Percentiles rank a stretch among this genome's conserved stretches.
These are phyloP conservation scores for Bombus waltoni DNA, from an alignment of 1,140 invertebrate genomes.

Conservation along the genomic window DNA sequence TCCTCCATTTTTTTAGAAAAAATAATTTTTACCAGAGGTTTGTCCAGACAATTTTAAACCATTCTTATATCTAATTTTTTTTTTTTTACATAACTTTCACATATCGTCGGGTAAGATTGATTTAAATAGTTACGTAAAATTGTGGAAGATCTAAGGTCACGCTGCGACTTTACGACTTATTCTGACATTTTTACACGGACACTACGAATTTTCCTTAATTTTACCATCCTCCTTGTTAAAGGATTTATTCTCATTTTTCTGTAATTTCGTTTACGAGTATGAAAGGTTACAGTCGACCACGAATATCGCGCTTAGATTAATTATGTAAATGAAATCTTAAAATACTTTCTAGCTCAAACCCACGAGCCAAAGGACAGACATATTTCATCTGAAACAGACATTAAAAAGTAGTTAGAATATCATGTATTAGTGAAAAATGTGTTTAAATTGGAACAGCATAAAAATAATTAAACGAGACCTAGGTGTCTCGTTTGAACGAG, in stretches of 20 bases:
- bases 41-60: neutral
- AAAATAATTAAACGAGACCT: too few species aligned
- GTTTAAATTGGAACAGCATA: too few species aligned
- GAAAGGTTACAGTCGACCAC: neutral
- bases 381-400: slow-evolving; percentile 7
- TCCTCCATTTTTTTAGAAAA: neutral
- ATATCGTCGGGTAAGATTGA: neutral
- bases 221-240: neutral
- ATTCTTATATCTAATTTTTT: neutral
- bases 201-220: neutral
- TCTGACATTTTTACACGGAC: neutral
- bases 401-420: neutral
- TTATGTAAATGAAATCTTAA: neutral
- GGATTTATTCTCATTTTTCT: neutral
- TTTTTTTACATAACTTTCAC: neutral
- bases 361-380: neutral
- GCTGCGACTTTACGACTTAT: neutral
- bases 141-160: slow-evolving; percentile 16
- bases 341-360: neutral
- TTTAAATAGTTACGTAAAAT: neutral
- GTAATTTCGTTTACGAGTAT: neutral
- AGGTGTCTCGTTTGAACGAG: too few species aligned
- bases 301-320: neutral
- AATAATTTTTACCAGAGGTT: neutral
- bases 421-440: too few species aligned